Evolutionary conservation across 1,140 invertebrate genomes (phyloP).

Genomic region (Rhagoletis zephyria): DNA sequence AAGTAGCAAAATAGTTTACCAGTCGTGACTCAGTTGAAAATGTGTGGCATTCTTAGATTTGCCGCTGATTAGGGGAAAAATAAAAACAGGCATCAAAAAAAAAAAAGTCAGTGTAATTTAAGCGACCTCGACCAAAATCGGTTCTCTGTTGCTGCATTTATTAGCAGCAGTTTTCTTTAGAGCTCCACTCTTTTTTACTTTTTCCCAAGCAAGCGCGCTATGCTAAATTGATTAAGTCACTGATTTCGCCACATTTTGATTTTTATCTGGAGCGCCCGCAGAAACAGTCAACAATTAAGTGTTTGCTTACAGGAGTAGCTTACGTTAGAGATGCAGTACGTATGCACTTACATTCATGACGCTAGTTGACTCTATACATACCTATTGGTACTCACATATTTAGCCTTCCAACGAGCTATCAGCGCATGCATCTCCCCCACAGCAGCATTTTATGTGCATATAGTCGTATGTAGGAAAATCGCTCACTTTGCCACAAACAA

Average conservation of each 20-base stretch:
- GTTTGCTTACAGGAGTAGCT: neutral
- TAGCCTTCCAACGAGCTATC: neutral
- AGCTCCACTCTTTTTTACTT: neutral
- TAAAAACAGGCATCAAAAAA: neutral
- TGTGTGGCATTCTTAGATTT: neutral
- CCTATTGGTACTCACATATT: neutral
- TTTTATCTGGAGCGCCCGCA: slow-evolving; percentile 13
- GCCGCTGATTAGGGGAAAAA: neutral
- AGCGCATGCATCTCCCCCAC: neutral
- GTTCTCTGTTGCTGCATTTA: neutral
- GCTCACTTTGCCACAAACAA: neutral
- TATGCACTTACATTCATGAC: no score
- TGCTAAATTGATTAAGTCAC: slow-evolving; percentile 15
- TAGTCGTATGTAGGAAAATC: neutral
- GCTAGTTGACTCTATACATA: neutral
- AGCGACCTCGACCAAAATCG: neutral
- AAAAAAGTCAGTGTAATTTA: neutral
- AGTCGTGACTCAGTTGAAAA: neutral
- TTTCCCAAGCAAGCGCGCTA: neutral
- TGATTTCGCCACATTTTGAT: slow-evolving; percentile 25
- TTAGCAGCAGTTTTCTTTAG: neutral
- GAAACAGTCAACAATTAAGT: neutral
- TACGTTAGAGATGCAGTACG: neutral
- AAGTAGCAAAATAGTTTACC: neutral
- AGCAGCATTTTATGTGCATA: neutral